Base-by-base conservation (phyloP, 2,888 invertebrate genomes). In the Ctena decussata region DNA sequence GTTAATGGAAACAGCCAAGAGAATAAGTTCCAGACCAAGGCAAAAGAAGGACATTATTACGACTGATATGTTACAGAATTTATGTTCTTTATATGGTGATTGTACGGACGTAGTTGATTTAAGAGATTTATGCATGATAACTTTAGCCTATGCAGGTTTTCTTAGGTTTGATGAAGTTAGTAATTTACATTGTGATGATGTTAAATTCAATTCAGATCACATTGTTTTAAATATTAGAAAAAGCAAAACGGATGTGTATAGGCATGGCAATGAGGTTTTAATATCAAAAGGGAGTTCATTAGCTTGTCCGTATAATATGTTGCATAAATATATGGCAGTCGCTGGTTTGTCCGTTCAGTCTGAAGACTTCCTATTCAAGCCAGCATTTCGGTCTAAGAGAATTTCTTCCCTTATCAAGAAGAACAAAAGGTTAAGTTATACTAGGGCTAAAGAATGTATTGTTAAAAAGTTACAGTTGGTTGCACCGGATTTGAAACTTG, bases 221-320 rank as follows among this genome's bases (percentile, higher is more conserved):
- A n/a, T 83, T 30, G 18, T 44, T 24, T 12, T 83, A 1, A 46
- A 27, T 2, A 35, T 83, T 21, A 79, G 71, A 35, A 75, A 79
- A 72, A 79, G 79, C 30, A 79, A 83, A 83, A 76, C 79, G n/a
- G 78, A 74, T 24, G 27, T 79, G 24, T 74, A 75, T n/a, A 79
- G 83, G 27, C 15, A 69, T 27, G 83, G 79, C 0, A 41, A 37
- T 18, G 75, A 83, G 27, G 44, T 79, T 35, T 15, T 76, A 21
- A 83, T 71, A 39, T n/a, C 78, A 37, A 69, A 78, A 71, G 78
- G 82, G 41, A 21, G 32, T 1, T 46, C 80, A 35, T 41, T 30
- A 24, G 83, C 83, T 39, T 86, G 83, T 46, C 83, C 78, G 11
- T 46, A 73, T 30, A 27, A 27, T 18, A 60, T 86, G 21, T 57